Base-by-base conservation (phyloP, 2,113 vertebrate species). In the Ibidorhyncha struthersii region DNA sequence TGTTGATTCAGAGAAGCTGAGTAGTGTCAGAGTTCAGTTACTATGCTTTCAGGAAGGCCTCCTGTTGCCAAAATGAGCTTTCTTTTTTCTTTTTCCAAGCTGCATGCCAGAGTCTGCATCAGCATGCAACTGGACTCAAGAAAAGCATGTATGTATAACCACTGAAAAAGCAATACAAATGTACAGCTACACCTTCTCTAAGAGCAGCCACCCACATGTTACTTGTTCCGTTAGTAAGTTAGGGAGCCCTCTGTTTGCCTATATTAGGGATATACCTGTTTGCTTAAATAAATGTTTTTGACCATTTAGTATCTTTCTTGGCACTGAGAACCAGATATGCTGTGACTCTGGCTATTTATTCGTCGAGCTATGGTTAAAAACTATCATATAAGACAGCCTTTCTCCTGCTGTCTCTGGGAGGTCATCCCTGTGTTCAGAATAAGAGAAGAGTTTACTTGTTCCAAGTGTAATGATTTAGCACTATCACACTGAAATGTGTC, bases 21-120 rank as follows among this genome's bases (percentile, higher is more conserved):
- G 94, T 45, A 59, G 72, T 96, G 95, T 96, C 94, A 96, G 79
- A 92, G 95, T 97, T 97, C 94, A 96, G 91, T 91, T 91, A 87
- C 91, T 96, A 2, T 90, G 95, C 86, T 97, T 95, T 96, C 93
- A 95, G 83, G 81, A 93, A 94, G 79, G 81, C 89, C 65, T 92
- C 45, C 90, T 95, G n/a, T 65, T 95, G 97, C 89, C 95, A 96
- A 94, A 94, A 89, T 79, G 86, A 89, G 76, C 79, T 95, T 94
- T 74, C 69, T 90, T 79, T 78, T 91, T 93, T 76, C 56, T 78
- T 22, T 93, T 94, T 91, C 70, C 69, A 91, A 83, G 86, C 77
- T 90, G 76, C 76, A 19, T 70, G 79, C 94, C 89, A 78, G 61
- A 91, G 86, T 90, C 76, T 85, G 69, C 63, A 82, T 90, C 91